Percentiles rank a stretch among this genome's conserved stretches.
phyloP scores from a whole-genome alignment of 2,888 invertebrate species.

The Mycalesis mineus region DNA sequence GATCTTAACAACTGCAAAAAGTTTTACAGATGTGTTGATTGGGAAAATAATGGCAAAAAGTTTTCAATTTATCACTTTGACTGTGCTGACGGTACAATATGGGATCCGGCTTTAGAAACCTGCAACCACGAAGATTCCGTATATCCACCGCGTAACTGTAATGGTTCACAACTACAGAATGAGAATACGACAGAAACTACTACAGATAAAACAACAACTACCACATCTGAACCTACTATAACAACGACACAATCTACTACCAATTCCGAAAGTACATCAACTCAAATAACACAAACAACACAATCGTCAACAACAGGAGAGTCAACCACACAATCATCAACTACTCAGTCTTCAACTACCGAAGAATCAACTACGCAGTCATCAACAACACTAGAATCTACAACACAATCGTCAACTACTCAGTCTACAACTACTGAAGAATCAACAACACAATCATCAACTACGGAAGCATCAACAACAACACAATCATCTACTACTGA shows the following conservation, averaged over 20 bases:
- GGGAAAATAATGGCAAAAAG: conserved; percentile 72
- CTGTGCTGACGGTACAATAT: conserved; percentile 84
- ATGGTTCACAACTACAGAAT: conserved; percentile 48
- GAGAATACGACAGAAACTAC: conserved; percentile 36
- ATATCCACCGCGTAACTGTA: conserved; percentile 75
- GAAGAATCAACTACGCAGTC: conserved; percentile 28
- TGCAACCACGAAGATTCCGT: conserved; percentile 83
- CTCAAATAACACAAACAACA: conserved; percentile 21
- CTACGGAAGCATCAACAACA: conserved; percentile 30
- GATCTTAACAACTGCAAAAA: conserved; percentile 80
- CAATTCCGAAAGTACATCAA: conserved; percentile 30
- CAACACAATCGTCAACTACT: conserved; percentile 15
- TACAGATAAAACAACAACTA: conserved; percentile 30
- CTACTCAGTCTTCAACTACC: conserved; percentile 21
- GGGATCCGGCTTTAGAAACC: conserved; percentile 81
- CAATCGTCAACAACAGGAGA: conserved; percentile 13
- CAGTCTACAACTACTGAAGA: conserved; percentile 27
- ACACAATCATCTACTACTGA: conserved; percentile 14
- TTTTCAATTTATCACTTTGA: conserved; percentile 82
- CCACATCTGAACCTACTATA: conserved; percentile 13
- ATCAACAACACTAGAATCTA: conserved; percentile 14
- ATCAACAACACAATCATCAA: conserved; percentile 24
- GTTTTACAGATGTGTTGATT: conserved; percentile 82
- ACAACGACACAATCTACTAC: conserved; percentile 14
- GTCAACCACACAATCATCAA: conserved; percentile 18